Evolutionary conservation across 2,888 invertebrate genomes (phyloP).

Genomic region (Sminthurinus aureus): DNA sequence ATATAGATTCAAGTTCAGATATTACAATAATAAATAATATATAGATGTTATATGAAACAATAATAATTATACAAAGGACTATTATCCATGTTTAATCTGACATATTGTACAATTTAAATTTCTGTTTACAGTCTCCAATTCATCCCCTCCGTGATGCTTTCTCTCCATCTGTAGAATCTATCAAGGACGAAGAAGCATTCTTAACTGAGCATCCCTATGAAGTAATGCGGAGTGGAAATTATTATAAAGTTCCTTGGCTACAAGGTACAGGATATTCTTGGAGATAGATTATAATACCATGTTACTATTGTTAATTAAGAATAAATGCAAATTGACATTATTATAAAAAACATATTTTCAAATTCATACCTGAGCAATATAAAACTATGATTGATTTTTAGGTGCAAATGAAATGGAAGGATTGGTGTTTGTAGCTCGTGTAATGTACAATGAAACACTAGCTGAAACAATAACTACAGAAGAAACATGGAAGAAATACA

Average conservation of each 20-base stretch:
- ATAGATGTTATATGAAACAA: neutral
- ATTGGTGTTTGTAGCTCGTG: slow-evolving; percentile 40
- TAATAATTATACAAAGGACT: neutral
- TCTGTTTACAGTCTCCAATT: slow-evolving; percentile 31
- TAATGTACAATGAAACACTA: slow-evolving; percentile 30
- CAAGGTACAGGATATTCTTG: slow-evolving; percentile 33
- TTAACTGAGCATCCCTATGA: slow-evolving; percentile 44
- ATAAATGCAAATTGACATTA: no score
- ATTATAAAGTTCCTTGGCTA: slow-evolving; percentile 48
- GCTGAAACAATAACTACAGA: neutral
- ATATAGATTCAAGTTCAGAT: neutral
- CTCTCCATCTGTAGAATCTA: slow-evolving; percentile 38
- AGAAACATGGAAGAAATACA: slow-evolving; percentile 34
- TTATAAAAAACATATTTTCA: neutral
- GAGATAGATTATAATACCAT: neutral
- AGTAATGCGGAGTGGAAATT: slow-evolving; percentile 45
- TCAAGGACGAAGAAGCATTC: slow-evolving; percentile 45
- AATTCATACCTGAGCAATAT: neutral
- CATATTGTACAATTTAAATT: neutral
- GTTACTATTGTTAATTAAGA: neutral
- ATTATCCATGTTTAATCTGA: neutral
- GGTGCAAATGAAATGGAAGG: slow-evolving; percentile 52
- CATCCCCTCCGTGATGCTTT: slow-evolving; percentile 36
- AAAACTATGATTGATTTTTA: slow-evolving; percentile 36
- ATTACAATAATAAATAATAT: neutral